phyloP scores from a whole-genome alignment of 2,797 vertebrate genomes.

The Pampus argenteus region DNA sequence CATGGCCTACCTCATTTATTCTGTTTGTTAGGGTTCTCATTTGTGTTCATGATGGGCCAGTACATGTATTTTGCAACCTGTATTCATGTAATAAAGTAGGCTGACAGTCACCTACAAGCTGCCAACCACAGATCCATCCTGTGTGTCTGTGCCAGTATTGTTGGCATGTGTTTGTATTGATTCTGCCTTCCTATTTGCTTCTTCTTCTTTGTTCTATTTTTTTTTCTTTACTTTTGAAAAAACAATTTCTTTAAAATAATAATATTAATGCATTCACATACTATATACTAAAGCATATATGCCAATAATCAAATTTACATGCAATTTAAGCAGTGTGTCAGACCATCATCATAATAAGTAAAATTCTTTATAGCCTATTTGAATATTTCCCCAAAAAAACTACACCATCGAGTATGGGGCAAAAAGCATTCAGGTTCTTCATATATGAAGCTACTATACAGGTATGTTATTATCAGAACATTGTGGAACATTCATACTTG shows the following conservation, averaged over 20 bases:
- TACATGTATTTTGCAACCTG: neutral
- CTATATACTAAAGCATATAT: too few relatives aligned
- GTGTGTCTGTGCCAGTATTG: neutral
- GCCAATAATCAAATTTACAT: neutral
- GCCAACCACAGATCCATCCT: neutral
- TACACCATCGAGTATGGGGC: too few relatives aligned
- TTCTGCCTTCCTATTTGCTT: too few relatives aligned
- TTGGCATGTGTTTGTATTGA: too few relatives aligned
- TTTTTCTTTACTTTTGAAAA: too few relatives aligned
- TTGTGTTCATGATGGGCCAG: neutral
- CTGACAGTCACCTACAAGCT: neutral
- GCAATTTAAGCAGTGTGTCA: neutral
- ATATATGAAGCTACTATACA: neutral
- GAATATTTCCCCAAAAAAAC: too few relatives aligned
- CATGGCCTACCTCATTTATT: slow-evolving; percentile 15
- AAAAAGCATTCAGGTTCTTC: neutral
- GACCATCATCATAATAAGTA: neutral
- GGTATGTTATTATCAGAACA: neutral
- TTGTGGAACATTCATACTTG: neutral
- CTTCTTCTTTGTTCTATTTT: too few relatives aligned
- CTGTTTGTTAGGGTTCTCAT: neutral
- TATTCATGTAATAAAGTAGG: neutral
- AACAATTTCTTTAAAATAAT: too few relatives aligned
- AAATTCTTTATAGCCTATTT: neutral
- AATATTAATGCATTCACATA: neutral